A percentile compares a stretch with the other conserved stretches of the same genome.
Conservation (phyloP, 2,797 vertebrate genomes). For the Synanceia verrucosa region DNA sequence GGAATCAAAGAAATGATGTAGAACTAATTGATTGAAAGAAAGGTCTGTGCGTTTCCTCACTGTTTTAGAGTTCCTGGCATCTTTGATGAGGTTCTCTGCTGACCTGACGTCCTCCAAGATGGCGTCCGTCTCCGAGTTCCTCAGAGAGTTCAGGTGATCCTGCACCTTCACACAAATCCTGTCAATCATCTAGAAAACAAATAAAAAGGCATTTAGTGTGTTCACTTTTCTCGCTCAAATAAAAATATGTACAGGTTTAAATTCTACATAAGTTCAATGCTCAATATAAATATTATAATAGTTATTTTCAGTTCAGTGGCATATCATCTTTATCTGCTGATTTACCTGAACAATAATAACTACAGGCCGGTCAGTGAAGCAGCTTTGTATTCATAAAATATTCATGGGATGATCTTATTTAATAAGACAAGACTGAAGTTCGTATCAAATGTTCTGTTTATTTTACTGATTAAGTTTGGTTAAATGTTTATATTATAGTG, state of each 20-base stretch:
- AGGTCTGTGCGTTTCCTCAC: constrained; percentile 74
- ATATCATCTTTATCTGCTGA: not conserved
- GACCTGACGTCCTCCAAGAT: constrained; percentile 91
- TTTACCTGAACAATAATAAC: not conserved
- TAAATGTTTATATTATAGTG: not conserved
- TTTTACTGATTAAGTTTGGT: not conserved
- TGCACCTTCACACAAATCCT: constrained; percentile 98
- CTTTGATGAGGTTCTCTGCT: constrained; percentile 93
- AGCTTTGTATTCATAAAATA: not conserved
- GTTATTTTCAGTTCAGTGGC: not conserved
- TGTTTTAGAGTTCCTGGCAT: constrained; percentile 97
- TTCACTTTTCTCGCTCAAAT: not conserved
- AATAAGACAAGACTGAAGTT: not conserved
- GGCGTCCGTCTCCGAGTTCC: constrained; percentile 87
- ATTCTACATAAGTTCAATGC: not conserved
- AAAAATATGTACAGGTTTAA: not conserved
- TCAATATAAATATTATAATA: not conserved
- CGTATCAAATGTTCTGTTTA: not conserved
- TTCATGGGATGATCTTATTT: not conserved
- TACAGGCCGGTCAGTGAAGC: not conserved
- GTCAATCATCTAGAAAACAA: constrained; percentile 91
- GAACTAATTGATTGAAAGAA: not conserved
- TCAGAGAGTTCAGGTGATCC: constrained; percentile 96
- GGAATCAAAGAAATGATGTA: constrained; percentile 76
- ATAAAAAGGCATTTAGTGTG: not conserved